A percentile compares a stretch with the other conserved stretches of the same genome.
Conservation (phyloP, 2,888 invertebrate genomes). For the Nephrotoma guestfalica region DNA sequence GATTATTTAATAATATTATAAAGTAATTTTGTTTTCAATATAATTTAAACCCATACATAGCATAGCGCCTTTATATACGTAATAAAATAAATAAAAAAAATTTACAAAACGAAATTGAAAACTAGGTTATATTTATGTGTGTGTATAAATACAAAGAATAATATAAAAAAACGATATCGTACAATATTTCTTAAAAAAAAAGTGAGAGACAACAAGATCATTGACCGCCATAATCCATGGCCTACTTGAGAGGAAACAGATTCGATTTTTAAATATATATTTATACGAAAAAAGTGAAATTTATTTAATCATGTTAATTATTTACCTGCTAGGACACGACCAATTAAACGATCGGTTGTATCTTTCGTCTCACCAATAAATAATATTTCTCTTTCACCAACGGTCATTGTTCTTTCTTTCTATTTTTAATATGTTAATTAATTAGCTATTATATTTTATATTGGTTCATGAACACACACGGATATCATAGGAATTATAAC, state of each 20-base stretch:
- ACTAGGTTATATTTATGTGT: neutral
- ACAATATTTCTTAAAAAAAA: neutral
- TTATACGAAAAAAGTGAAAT: neutral
- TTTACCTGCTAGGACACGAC: constrained; percentile 29
- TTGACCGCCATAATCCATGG: constrained; percentile 31
- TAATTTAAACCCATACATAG: neutral
- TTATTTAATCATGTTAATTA: neutral
- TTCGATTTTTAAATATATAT: neutral
- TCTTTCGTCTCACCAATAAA: constrained; percentile 20
- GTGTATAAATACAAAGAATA: neutral
- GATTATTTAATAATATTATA: neutral
- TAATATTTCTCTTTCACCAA: constrained; percentile 29
- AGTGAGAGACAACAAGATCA: constrained; percentile 19
- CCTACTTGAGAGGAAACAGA: constrained; percentile 20
- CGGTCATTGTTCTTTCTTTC: constrained; percentile 21
- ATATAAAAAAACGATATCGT: neutral
- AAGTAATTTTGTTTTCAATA: neutral
- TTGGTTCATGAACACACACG: neutral
- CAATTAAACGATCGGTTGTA: constrained; percentile 28
- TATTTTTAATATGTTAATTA: neutral
- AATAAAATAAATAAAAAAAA: neutral
- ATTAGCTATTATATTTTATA: neutral
- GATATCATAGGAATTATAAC: neutral
- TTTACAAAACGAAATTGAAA: neutral
- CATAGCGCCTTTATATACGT: neutral